phyloP scores from a whole-genome alignment of 2,797 vertebrate genomes.

The Hybognathus amarus region DNA sequence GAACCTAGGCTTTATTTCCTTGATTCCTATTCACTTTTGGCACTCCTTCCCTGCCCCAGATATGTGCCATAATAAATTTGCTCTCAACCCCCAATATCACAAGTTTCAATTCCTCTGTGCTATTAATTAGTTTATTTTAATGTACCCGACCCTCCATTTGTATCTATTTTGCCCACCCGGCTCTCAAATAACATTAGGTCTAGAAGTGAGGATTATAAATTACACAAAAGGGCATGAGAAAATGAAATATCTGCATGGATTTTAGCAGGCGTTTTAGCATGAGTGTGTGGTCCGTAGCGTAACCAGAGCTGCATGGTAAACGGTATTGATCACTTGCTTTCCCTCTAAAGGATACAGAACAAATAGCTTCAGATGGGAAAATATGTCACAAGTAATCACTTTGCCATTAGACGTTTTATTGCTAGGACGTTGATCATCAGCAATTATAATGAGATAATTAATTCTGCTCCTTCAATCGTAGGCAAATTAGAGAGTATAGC shows the following conservation, averaged over 20 bases:
- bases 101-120: conserved; percentile 27
- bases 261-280: not conserved
- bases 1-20: conserved; percentile 42
- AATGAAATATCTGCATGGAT: conserved; percentile 26
- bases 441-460: conserved; percentile 55
- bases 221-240: conserved; percentile 21
- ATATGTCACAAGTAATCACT: conserved; percentile 56
- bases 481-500: conserved; percentile 45
- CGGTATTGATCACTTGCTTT: conserved; percentile 52
- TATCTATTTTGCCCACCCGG: conserved; percentile 41
- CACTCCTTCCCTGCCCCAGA: conserved; percentile 10
- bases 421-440: conserved; percentile 54
- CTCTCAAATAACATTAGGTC: conserved; percentile 34
- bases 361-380: conserved; percentile 53
- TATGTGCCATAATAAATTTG: conserved; percentile 34
- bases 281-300: conserved; percentile 16
- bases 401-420: conserved; percentile 52
- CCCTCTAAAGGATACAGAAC: conserved; percentile 32
- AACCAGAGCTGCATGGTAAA: conserved; percentile 38
- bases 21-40: conserved; percentile 33
- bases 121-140: conserved; percentile 35
- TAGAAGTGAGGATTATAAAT: conserved; percentile 35
- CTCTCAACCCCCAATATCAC: conserved; percentile 31
- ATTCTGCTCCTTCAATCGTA: conserved; percentile 52
- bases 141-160: conserved; percentile 24